A percentile compares a stretch with the other conserved stretches of the same genome.
Conservation (phyloP, 2,888 invertebrate species). For the Meghimatium bilineatum region DNA sequence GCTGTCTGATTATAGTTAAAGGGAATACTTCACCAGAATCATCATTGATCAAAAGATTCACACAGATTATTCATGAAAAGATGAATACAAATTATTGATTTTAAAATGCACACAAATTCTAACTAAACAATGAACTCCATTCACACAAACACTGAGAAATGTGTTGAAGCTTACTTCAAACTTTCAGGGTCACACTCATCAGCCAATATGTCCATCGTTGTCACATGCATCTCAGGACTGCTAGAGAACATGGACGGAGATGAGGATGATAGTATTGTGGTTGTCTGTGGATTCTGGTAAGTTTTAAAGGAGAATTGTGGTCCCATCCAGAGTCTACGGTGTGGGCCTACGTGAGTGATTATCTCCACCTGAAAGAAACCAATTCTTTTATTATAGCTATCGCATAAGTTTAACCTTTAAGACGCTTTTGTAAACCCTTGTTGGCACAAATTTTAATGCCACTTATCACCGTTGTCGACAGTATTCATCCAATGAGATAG, state of each 20-base stretch:
- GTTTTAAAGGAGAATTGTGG: conserved; percentile 99
- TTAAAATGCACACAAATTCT: neutral
- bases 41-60: too few relatives aligned
- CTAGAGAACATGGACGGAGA: conserved; percentile 77
- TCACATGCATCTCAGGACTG: conserved; percentile 69
- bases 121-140: neutral
- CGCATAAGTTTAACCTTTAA: too few relatives aligned
- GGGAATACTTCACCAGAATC: too few relatives aligned
- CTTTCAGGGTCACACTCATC: conserved; percentile 77
- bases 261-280: conserved; percentile 76
- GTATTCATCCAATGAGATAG: too few relatives aligned
- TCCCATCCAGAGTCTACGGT: conserved; percentile 96
- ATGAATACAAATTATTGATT: too few relatives aligned
- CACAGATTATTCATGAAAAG: too few relatives aligned
- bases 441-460: too few relatives aligned
- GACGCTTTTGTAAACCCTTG: too few relatives aligned
- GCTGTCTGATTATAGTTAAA: too few relatives aligned
- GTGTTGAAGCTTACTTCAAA: conserved; percentile 69
- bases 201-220: conserved; percentile 73
- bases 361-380: conserved; percentile 89
- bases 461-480: too few relatives aligned
- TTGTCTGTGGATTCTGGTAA: conserved; percentile 80
- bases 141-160: conserved; percentile 4
- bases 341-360: conserved; percentile 96
- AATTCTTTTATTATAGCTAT: neutral